phyloP scores from a whole-genome alignment of 1,140 invertebrate species.

The Ostrea edulis region DNA sequence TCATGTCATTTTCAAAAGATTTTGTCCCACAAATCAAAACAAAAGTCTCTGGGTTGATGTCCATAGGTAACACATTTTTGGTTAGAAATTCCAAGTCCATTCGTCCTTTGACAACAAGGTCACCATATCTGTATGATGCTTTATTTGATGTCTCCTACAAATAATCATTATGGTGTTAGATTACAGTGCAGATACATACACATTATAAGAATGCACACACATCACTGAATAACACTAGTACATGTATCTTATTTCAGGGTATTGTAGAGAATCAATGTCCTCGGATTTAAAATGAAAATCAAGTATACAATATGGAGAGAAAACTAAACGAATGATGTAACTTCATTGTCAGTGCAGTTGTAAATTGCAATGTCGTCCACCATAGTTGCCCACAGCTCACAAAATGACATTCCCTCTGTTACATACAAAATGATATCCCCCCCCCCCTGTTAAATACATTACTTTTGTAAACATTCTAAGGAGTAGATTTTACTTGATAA shows the following conservation, averaged over 20 bases:
- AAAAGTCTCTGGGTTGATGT: conserved; percentile 58
- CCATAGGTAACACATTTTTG: conserved; percentile 57
- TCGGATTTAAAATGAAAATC: neutral
- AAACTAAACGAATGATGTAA: too few species aligned
- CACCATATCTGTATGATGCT: conserved; percentile 53
- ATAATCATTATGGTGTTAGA: neutral
- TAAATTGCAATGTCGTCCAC: too few species aligned
- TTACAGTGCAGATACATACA: conserved; percentile 50
- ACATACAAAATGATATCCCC: too few species aligned
- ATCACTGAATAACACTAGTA: neutral
- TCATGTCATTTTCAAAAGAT: conserved; percentile 78
- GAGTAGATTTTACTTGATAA: too few species aligned
- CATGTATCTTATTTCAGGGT: neutral
- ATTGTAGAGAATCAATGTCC: neutral
- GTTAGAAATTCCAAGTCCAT: conserved; percentile 63
- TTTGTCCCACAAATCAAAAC: conserved; percentile 80
- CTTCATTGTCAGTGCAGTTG: too few species aligned
- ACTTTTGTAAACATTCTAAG: too few species aligned
- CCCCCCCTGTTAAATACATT: too few species aligned
- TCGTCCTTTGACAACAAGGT: conserved; percentile 58
- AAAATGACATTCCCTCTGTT: too few species aligned
- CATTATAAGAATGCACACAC: too few species aligned
- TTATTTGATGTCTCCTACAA: neutral
- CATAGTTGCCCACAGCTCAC: too few species aligned
- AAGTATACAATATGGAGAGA: too few species aligned